phyloP scores from a whole-genome alignment of 2,113 vertebrate genomes.

The Hippocampus barbouri region DNA sequence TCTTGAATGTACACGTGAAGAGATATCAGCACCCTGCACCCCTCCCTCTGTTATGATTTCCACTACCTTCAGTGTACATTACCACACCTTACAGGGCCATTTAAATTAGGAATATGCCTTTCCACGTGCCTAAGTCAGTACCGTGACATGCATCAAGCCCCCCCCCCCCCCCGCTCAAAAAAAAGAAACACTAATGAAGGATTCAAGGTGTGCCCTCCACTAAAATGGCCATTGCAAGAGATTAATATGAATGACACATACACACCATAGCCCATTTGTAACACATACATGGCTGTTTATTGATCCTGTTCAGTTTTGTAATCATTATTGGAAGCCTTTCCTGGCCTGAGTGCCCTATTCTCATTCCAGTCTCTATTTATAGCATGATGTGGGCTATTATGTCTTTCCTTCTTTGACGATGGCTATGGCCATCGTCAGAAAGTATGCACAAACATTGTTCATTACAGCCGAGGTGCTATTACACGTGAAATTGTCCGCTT shows the following conservation, averaged over 20 bases:
- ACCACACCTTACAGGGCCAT: not conserved
- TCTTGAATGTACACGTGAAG: not conserved
- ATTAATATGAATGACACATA: not conserved
- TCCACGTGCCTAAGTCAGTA: not conserved
- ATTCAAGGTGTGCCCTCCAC: not conserved
- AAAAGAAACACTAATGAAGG: not conserved
- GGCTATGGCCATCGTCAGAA: conserved; percentile 8
- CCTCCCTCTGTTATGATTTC: too few species aligned
- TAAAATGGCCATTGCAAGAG: not conserved
- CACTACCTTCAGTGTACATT: not conserved
- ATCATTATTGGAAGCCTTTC: conserved; percentile 46
- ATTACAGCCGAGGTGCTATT: conserved; percentile 53
- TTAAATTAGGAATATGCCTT: not conserved
- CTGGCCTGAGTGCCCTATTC: conserved; percentile 36
- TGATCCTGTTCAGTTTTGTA: conserved; percentile 43
- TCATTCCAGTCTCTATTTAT: conserved; percentile 36
- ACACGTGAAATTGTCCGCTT: conserved; percentile 55
- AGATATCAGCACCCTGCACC: not conserved
- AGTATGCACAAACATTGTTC: conserved; percentile 35
- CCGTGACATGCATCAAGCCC: not conserved
- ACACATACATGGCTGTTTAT: conserved; percentile 36
- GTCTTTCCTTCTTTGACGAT: conserved; percentile 28
- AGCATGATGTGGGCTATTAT: conserved; percentile 41
- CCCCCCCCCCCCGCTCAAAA: not conserved
- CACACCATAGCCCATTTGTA: conserved; percentile 11